These are phyloP conservation scores for Bradypus variegatus DNA, from an alignment of 2,797 vertebrate species.

Conservation along the genomic window DNA sequence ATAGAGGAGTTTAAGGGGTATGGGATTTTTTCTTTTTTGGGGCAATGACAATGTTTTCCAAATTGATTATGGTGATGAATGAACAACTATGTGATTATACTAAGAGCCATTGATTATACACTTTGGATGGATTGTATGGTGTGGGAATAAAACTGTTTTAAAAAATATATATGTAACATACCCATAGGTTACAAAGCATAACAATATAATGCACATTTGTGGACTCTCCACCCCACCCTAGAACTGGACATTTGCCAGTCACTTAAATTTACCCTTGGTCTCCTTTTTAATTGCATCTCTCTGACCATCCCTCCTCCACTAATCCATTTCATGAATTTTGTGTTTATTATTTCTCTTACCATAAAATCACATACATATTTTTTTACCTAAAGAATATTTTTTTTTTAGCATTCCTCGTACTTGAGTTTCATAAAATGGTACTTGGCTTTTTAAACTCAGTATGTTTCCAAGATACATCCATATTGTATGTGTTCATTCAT, in stretches of 20 bases:
- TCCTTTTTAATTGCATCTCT: background rate
- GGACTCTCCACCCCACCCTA: background rate
- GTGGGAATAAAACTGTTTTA: no score
- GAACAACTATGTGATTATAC: no score
- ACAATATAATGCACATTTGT: background rate
- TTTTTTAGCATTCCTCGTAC: background rate
- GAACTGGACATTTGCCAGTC: background rate
- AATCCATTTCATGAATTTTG: background rate
- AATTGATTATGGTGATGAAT: no score
- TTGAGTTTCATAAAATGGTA: conserved; percentile 1
- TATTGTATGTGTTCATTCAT: background rate
- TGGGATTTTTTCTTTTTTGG: no score
- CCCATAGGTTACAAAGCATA: background rate
- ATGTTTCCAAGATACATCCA: background rate
- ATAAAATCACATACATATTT: background rate
- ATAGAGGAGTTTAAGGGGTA: no score
- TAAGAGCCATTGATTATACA: no score
- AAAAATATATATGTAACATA: background rate
- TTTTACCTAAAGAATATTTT: background rate
- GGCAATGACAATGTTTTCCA: no score
- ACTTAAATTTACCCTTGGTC: background rate
- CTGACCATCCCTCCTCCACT: background rate
- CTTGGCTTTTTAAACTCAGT: background rate
- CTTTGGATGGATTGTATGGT: no score
- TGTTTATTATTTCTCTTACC: background rate